Evolutionary conservation across 2,888 invertebrate species (phyloP), one percentile per base, ranked within the genome.

Genomic region (Ochropacha duplaris): DNA sequence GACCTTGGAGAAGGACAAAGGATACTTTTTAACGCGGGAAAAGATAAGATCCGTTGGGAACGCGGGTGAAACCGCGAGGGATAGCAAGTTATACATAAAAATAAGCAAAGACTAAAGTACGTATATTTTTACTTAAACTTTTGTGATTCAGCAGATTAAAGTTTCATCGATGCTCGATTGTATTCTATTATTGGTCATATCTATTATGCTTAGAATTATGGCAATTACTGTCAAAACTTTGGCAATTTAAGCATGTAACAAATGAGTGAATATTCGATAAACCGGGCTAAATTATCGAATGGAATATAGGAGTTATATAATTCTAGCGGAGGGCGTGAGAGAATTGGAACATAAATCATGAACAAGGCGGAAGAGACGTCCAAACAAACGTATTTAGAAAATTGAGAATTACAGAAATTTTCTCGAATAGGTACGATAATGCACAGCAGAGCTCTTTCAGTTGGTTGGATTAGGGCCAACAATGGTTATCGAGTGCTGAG

Each of bases 221-320:
- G 78, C 78, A 76, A 79, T 84, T 77, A 80, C 74, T 74, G 78
- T 78, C 76, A 73, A 71, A 82, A 80, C 79, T 84, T 79, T 64
- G 60, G 57, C 71, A 69, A 78, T 83, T 81, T 72, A 69, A 68
- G 69, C 66, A 68, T 65, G 67, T 72, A 75, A 67, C 60, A 67
- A 71, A 71, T 72, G 71, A 73, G 73, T 68, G 64, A 77, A 78
- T 76, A 73, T 68, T 68, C 69, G 61, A 71, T 73, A 73, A 73
- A 75, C 69, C 69, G 70, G 70, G 70, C 65, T 64, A 69, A 75
- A 69, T 72, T 76, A 76, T 72, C 70, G 68, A 76, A 64, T 61
- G 58, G 65, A 67, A 63, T 67, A 71, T 66, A 65, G 59, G 71
- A 70, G 74, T 72, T 65, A 72, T 68, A 69, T 58, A 65, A 71